Evolutionary conservation across 2,797 vertebrate species (phyloP).

Genomic region (Acanthopagrus latus): DNA sequence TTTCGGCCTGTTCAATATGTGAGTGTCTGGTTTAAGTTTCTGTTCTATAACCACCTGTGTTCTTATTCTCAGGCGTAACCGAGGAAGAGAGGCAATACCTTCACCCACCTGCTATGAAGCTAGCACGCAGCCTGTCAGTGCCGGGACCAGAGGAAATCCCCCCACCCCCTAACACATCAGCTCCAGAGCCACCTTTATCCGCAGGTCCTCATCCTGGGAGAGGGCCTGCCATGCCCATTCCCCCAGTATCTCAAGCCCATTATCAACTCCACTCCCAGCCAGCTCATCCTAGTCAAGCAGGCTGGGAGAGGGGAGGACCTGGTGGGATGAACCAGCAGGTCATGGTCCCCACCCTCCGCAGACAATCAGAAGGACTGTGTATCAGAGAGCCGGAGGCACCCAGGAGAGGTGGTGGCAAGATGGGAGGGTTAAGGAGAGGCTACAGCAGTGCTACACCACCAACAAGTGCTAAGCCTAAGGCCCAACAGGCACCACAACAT

Average conservation of each 20-base stretch:
- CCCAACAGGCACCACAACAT: conserved; percentile 73
- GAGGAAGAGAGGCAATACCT: conserved; percentile 93
- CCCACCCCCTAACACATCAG: conserved; percentile 92
- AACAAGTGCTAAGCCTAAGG: conserved; percentile 81
- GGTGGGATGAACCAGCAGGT: conserved; percentile 75
- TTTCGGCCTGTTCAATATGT: conserved; percentile 5
- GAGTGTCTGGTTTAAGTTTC: conserved; percentile 1
- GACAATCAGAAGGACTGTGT: conserved; percentile 76
- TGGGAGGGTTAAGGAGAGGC: conserved; percentile 85
- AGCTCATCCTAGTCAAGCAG: conserved; percentile 70
- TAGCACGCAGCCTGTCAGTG: conserved; percentile 93
- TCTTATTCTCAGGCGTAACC: conserved; percentile 85
- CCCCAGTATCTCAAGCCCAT: conserved; percentile 77
- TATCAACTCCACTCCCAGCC: conserved; percentile 79
- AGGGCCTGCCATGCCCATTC: conserved; percentile 80
- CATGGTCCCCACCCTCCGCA: conserved; percentile 79
- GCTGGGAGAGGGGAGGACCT: conserved; percentile 80
- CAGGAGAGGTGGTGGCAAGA: conserved; percentile 83
- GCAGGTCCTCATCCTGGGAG: conserved; percentile 84
- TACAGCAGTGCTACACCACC: conserved; percentile 87
- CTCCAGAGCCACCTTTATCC: conserved; percentile 92
- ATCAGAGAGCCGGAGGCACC: conserved; percentile 78
- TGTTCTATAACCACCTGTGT: conserved; percentile 37
- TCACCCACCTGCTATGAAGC: conserved; percentile 91
- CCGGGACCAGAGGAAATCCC: conserved; percentile 95